Percentiles rank a stretch among this genome's conserved stretches.
phyloP scores from a whole-genome alignment of 2,797 vertebrate genomes.

The Pipistrellus pygmaeus region DNA sequence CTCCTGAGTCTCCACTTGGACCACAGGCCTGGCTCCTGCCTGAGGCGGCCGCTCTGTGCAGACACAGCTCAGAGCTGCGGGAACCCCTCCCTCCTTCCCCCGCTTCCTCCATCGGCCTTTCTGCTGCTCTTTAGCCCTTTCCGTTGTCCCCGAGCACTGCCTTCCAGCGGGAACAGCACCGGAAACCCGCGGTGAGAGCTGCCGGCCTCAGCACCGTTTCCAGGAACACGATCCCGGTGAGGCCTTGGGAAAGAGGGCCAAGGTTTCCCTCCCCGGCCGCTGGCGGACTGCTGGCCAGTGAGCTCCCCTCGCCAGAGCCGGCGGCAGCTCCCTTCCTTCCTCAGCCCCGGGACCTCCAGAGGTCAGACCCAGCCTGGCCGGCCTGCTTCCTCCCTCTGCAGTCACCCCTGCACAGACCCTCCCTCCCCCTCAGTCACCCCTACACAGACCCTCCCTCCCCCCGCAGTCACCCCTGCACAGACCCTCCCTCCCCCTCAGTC shows the following conservation, averaged over 20 bases:
- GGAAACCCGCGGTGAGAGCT: background rate
- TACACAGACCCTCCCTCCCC: too few relatives aligned
- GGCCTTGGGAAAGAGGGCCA: background rate
- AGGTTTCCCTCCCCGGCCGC: background rate
- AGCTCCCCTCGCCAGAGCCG: background rate
- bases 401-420: too few relatives aligned
- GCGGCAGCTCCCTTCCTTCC: background rate
- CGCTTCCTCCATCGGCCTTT: background rate
- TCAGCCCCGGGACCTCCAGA: background rate
- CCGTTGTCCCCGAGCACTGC: background rate
- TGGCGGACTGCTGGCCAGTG: background rate
- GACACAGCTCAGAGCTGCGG: background rate
- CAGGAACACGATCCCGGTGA: background rate
- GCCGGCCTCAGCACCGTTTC: background rate
- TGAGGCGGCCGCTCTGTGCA: background rate
- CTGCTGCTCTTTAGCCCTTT: background rate
- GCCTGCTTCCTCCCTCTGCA: background rate
- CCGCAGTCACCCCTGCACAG: too few relatives aligned
- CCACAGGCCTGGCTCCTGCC: background rate
- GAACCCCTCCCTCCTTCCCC: background rate
- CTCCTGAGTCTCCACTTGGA: background rate
- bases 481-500: too few relatives aligned
- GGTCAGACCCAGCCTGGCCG: background rate
- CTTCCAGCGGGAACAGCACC: background rate
- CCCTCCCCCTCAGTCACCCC: too few relatives aligned